Base-by-base conservation (phyloP, 2,113 vertebrate species). In the Heterotis niloticus region DNA sequence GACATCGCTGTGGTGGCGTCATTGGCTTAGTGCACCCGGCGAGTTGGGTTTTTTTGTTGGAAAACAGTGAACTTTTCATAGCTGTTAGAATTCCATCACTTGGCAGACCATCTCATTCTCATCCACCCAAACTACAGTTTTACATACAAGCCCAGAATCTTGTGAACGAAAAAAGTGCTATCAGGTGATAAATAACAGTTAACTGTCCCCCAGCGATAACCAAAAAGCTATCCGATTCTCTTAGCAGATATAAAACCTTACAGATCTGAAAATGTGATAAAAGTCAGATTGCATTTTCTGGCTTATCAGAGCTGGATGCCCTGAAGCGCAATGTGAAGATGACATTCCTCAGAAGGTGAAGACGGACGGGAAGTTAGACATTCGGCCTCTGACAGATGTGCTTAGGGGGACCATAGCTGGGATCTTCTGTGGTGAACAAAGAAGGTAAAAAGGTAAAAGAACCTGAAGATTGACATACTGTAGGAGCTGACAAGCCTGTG, bases 1-100 rank as follows among this genome's bases (percentile, higher is more conserved):
- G 84, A 77, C 28, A 4, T 81, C 20, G 68, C 59, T 74, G 76
- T 59, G 80, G 65, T 83, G 54, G 81, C 85, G 85, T 85, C 85
- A 81, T 83, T 84, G 85, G 82, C 82, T 81, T 24, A 34, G 54
- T 52, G 28, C 51, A 68, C 77, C 64, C 68, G 69, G 56, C 62
- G 60, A 80, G 51, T 5, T 56, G 70, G 34, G 80, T 72, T 67
- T 81, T n/a, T 76, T 65, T n/a, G 59, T 13, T 65, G 29, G 78
- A 71, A 80, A 80, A 10, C 64, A 5, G 64, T 26, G 59, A 81
- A 81, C 81, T 56, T 5, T 67, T 69, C 60, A 9, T 75, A 71
- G 83, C 59, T 5, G 26, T 82, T 81, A 82, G 78, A 62, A 56
- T 26, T 65, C 78, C 51, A 67, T 84, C 80, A 70, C 80, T 87